phyloP scores from a whole-genome alignment of 1,140 invertebrate genomes.

The Danaus plexippus region DNA sequence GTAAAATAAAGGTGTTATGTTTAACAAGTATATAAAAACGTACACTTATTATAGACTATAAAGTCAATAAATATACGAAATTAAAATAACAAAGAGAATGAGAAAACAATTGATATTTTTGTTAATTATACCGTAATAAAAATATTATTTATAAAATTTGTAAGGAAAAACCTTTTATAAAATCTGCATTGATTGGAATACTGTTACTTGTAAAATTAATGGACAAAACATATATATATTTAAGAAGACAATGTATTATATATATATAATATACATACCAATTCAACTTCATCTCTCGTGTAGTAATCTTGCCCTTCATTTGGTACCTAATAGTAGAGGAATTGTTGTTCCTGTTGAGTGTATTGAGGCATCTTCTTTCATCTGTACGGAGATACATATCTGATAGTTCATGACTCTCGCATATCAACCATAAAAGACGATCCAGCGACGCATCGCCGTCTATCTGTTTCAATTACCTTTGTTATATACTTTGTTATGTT shows the following conservation, averaged over 20 bases:
- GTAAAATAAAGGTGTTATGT: too few species aligned
- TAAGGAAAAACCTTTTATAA: too few species aligned
- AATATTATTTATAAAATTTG: too few species aligned
- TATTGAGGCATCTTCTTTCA: constrained; percentile 75
- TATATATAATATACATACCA: constrained; percentile 63
- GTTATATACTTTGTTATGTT: not conserved
- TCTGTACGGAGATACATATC: constrained; percentile 75
- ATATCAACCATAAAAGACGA: constrained; percentile 64
- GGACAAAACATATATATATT: not conserved
- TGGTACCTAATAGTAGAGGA: constrained; percentile 73
- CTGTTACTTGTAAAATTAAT: too few species aligned
- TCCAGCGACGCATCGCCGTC: constrained; percentile 64
- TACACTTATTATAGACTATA: too few species aligned
- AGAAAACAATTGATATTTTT: too few species aligned
- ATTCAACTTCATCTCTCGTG: constrained; percentile 77
- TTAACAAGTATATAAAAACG: too few species aligned
- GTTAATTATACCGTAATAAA: too few species aligned
- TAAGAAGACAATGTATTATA: too few species aligned
- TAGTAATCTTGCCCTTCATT: constrained; percentile 75
- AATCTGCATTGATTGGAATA: too few species aligned
- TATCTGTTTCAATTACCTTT: constrained; percentile 40
- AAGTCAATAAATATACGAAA: too few species aligned
- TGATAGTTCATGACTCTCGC: constrained; percentile 74
- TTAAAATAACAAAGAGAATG: too few species aligned
- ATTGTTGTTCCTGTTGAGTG: constrained; percentile 74